These are phyloP conservation scores for Coracias cyanogaster DNA, from an alignment of 2,797 vertebrate genomes.

Conservation along the genomic window DNA sequence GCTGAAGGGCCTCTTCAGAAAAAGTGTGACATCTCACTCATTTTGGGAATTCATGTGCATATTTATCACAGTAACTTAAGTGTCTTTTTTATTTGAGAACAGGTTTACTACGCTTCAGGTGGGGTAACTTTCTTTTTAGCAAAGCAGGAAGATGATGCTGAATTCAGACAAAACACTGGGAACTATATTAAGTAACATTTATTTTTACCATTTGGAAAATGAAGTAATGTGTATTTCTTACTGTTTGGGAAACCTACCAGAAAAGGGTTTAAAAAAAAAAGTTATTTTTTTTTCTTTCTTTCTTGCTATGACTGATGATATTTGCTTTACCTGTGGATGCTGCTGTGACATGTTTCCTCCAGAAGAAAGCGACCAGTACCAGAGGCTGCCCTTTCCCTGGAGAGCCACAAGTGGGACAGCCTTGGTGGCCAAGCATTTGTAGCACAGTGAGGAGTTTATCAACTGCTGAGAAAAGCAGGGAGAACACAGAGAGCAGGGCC, in stretches of 20 bases:
- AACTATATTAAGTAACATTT: neutral
- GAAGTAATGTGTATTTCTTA: neutral
- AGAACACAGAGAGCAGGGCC: neutral
- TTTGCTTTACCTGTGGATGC: neutral
- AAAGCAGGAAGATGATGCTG: neutral
- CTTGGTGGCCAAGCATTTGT: accelerated
- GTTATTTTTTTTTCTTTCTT: neutral
- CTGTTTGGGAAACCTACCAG: neutral
- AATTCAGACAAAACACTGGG: neutral
- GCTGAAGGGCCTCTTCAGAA: neutral
- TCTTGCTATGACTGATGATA: neutral
- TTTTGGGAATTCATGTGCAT: neutral
- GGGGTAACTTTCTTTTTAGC: neutral
- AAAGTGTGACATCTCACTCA: neutral
- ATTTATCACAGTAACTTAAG: neutral
- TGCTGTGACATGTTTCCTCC: neutral
- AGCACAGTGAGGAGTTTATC: neutral
- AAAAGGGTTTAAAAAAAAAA: too few relatives aligned
- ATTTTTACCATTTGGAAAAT: neutral
- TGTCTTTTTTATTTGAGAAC: neutral
- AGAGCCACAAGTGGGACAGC: accelerated
- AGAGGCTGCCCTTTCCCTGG: neutral
- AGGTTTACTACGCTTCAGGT: neutral
- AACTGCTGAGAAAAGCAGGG: neutral
- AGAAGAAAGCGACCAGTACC: accelerated